A percentile compares a stretch with the other conserved stretches of the same genome.
Conservation (phyloP, 1,140 invertebrate species). For the Drosophila persimilis region DNA sequence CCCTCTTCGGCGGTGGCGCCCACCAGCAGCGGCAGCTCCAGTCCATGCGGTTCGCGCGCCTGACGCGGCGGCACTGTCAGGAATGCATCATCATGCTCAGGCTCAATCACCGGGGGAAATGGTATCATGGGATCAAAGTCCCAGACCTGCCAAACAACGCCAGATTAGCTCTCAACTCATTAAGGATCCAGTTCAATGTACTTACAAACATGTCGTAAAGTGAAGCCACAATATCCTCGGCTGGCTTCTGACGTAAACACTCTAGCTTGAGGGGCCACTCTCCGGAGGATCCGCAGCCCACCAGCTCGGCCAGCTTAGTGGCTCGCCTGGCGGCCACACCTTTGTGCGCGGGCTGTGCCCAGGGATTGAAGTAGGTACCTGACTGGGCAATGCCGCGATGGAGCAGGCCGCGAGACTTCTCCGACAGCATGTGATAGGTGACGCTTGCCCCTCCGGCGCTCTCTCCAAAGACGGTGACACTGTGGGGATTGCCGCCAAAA, state of each 20-base stretch:
- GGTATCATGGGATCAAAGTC: conserved; percentile 89
- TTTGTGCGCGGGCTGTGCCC: conserved; percentile 87
- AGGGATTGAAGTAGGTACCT: conserved; percentile 90
- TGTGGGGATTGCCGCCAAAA: conserved; percentile 86
- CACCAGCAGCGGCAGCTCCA: conserved; percentile 87
- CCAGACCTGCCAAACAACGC: conserved; percentile 84
- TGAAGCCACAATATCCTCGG: conserved; percentile 86
- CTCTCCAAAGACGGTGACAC: conserved; percentile 89
- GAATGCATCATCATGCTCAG: conserved; percentile 87
- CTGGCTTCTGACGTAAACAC: conserved; percentile 86
- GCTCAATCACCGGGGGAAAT: conserved; percentile 89
- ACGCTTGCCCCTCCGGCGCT: conserved; percentile 88
- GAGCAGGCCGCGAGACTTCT: conserved; percentile 88
- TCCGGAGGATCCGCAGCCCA: conserved; percentile 84
- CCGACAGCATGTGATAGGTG: conserved; percentile 88
- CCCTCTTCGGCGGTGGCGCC: conserved; percentile 88
- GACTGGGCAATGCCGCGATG: conserved; percentile 90
- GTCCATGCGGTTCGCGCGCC: conserved; percentile 83
- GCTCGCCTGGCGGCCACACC: conserved; percentile 86
- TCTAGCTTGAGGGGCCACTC: conserved; percentile 84
- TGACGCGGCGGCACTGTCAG: conserved; percentile 85
- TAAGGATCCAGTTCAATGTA: conserved; percentile 18
- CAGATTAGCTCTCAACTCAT: background rate
- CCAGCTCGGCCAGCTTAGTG: conserved; percentile 85
- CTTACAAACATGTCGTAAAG: conserved; percentile 85